Evolutionary conservation across 2,113 vertebrate species (phyloP).

Genomic region (Ophiodon elongatus): DNA sequence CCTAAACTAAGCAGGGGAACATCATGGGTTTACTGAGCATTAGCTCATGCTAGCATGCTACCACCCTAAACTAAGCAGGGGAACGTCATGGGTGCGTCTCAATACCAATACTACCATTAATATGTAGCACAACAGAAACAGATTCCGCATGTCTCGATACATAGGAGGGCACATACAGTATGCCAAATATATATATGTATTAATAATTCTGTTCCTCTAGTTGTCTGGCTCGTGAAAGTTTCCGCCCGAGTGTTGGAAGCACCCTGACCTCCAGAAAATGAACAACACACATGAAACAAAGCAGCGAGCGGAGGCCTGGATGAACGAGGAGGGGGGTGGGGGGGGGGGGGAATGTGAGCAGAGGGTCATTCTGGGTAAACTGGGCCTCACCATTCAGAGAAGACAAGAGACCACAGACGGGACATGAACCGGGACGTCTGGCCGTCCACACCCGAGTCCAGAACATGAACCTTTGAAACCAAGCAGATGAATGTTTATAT

Average conservation of each 20-base stretch:
- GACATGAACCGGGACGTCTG: conserved; percentile 17
- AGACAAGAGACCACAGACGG: conserved; percentile 32
- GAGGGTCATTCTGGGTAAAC: conserved; percentile 34
- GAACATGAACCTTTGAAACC: neutral
- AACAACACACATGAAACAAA: conserved; percentile 17
- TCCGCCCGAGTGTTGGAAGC: conserved; percentile 11
- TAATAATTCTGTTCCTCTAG: neutral
- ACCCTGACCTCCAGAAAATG: conserved; percentile 29
- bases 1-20: too few species aligned
- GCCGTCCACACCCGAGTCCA: neutral
- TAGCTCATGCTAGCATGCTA: too few species aligned
- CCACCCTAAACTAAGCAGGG: too few species aligned
- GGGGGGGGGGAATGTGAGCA: neutral
- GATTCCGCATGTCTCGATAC: too few species aligned
- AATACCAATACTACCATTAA: too few species aligned
- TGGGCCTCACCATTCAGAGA: conserved; percentile 47
- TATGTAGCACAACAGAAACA: too few species aligned
- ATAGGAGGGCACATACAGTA: too few species aligned
- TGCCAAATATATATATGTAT: neutral
- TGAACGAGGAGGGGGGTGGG: neutral
- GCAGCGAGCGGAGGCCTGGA: neutral
- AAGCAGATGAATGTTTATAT: neutral
- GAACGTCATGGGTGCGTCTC: too few species aligned
- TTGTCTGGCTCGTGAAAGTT: neutral
- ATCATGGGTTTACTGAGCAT: too few species aligned